Base-by-base conservation (phyloP, 1,140 invertebrate species). In the Drosophila erecta region DNA sequence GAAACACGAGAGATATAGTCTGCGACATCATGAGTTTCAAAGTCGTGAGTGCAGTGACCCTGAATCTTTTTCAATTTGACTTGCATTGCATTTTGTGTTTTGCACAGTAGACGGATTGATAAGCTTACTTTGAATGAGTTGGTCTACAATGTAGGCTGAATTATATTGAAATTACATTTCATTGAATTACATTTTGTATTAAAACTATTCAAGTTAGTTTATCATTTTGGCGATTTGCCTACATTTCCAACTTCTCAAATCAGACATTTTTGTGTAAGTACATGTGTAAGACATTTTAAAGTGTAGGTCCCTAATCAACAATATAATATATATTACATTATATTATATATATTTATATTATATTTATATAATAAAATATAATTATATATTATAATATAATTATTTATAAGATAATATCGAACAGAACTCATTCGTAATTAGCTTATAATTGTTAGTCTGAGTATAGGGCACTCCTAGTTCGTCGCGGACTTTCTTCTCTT, bases 41-140 rank as follows among this genome's bases (percentile, higher is more conserved):
- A 54, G 40, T 47, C 58, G 37, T 15, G 60, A 61, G 81, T 86
- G 81, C 81, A 87, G 73, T 83, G 85, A 76, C 83, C 76, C 79
- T 81, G 76, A 76, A 59, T 38, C 37, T 35, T 75, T 73, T 58
- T 66, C 37, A 60, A 58, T 57, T 40, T 50, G 55, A 20, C 49
- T 24, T 41, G n/a, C 24, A 17, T 8, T 8, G 33, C 30, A 30
- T 30, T 30, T 30, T 30, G 30, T 6, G 7, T 8, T 57, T 40
- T n/a, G 27, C 15, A 43, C 8, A 27, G n/a, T 27, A 15, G 15
- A 54, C 46, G 20, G 12, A 22, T 43, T 66, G 60, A 47, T 66
- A 67, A 66, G 44, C 14, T 8, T 14, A 10, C 15, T 41, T n/a
- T 17, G 10, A 12, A 59, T 15, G 10, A 44, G 3, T 33, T 47